phyloP scores from a whole-genome alignment of 2,797 vertebrate genomes.

The Sternotherus odoratus region DNA sequence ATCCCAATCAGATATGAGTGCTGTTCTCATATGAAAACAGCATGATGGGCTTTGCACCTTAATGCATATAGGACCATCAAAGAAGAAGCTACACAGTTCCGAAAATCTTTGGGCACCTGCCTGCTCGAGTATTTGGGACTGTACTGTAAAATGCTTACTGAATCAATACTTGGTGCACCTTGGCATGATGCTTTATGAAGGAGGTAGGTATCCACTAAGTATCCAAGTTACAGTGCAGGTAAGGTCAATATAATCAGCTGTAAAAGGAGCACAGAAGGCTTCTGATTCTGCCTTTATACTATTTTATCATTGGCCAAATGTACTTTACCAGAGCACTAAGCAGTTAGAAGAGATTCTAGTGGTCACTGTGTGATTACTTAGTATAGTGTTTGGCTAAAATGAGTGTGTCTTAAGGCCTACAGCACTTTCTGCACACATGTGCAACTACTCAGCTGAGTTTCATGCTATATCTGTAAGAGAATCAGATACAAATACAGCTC shows the following conservation, averaged over 20 bases:
- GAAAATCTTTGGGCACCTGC: background rate
- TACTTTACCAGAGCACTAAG: background rate
- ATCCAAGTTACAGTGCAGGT: background rate
- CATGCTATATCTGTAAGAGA: slow-evolving; percentile 2
- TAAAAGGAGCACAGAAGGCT: background rate
- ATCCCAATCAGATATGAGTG: background rate
- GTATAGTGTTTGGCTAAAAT: background rate
- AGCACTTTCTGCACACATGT: background rate
- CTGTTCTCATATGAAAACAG: background rate
- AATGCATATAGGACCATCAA: background rate
- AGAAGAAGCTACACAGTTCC: background rate
- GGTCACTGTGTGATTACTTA: background rate
- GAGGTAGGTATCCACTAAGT: background rate
- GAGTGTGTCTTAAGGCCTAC: background rate
- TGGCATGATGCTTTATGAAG: background rate
- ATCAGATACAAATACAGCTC: slow-evolving; percentile 5
- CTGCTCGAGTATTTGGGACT: background rate
- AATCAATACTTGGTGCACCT: background rate
- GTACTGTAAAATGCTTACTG: background rate
- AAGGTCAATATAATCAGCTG: background rate
- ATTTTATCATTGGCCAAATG: background rate
- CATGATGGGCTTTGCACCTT: background rate
- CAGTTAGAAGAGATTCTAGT: background rate
- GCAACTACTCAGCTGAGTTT: background rate
- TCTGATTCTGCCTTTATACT: background rate